phyloP scores from a whole-genome alignment of 2,888 invertebrate species.

The Acanthosepion pharaonis region DNA sequence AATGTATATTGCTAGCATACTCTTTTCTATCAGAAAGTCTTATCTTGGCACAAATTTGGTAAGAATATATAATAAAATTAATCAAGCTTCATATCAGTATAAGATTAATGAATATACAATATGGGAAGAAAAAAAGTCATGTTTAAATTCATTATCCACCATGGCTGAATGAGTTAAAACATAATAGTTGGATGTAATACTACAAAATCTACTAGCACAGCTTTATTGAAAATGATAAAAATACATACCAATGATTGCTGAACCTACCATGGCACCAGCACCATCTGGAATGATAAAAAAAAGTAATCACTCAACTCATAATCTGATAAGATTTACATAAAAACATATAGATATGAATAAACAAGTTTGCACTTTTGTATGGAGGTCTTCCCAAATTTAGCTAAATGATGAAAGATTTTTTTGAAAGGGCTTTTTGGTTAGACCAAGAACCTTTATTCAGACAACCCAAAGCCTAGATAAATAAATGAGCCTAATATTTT shows the following conservation, averaged over 20 bases:
- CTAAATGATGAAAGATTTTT: too few species aligned
- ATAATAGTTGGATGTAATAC: neutral
- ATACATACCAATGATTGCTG: constrained; percentile 89
- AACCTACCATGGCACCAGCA: constrained; percentile 82
- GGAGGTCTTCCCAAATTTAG: too few species aligned
- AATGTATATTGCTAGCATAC: too few species aligned
- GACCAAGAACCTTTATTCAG: too few species aligned
- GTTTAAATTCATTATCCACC: neutral
- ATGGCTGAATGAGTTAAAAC: neutral
- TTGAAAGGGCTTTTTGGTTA: too few species aligned
- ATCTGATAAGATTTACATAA: neutral
- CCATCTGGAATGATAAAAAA: constrained; percentile 74
- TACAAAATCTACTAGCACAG: neutral
- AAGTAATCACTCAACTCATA: constrained; percentile 13
- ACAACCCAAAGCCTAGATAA: neutral
- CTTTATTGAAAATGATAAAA: neutral
- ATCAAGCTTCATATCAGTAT: too few species aligned
- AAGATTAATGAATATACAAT: neutral
- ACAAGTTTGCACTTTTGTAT: neutral
- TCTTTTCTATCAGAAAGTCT: too few species aligned
- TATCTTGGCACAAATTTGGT: too few species aligned
- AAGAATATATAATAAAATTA: too few species aligned
- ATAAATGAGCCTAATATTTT: neutral
- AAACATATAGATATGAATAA: neutral
- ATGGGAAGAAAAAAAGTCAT: neutral